Evolutionary conservation across 1,140 invertebrate genomes (phyloP).

Genomic region (Nasonia vitripennis): DNA sequence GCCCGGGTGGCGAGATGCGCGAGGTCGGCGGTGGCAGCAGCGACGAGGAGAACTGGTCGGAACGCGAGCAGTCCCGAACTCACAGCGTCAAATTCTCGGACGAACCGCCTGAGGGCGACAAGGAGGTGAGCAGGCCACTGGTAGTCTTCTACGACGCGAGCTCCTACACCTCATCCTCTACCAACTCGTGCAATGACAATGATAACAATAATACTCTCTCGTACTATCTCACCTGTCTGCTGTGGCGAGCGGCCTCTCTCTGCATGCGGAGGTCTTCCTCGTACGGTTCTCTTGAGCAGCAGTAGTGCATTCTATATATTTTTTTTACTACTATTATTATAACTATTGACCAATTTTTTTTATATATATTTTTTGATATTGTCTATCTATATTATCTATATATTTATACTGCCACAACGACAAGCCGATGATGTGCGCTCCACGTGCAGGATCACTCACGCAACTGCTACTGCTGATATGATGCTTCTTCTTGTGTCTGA

Average conservation of each 20-base stretch:
- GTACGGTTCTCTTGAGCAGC: slow-evolving; percentile 49
- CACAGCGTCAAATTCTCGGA: slow-evolving; percentile 94
- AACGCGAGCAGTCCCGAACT: slow-evolving; percentile 86
- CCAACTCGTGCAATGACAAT: not conserved
- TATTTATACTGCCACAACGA: not conserved
- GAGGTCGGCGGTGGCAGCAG: slow-evolving; percentile 59
- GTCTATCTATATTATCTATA: not conserved
- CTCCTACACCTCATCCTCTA: not conserved
- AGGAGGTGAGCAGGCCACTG: slow-evolving; percentile 79
- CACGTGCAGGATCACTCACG: not conserved
- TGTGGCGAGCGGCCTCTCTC: slow-evolving; percentile 2
- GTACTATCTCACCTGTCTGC: not conserved
- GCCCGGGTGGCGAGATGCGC: slow-evolving; percentile 70
- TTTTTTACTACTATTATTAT: not conserved
- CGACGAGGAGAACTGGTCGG: slow-evolving; percentile 84
- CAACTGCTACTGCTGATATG: not conserved
- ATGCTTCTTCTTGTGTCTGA: slow-evolving; percentile 1
- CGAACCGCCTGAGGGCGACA: slow-evolving; percentile 82
- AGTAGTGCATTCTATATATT: slow-evolving; percentile 4
- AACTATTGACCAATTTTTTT: not conserved
- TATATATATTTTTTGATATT: not conserved
- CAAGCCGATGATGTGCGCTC: not conserved
- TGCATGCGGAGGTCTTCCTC: slow-evolving; percentile 56
- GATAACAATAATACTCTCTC: not conserved
- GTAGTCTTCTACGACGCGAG: not conserved